A percentile compares a stretch with the other conserved stretches of the same genome.
These are phyloP conservation scores for Pseudocheirus occidentalis DNA, from an alignment of 2,797 vertebrate species.

Conservation along the genomic window DNA sequence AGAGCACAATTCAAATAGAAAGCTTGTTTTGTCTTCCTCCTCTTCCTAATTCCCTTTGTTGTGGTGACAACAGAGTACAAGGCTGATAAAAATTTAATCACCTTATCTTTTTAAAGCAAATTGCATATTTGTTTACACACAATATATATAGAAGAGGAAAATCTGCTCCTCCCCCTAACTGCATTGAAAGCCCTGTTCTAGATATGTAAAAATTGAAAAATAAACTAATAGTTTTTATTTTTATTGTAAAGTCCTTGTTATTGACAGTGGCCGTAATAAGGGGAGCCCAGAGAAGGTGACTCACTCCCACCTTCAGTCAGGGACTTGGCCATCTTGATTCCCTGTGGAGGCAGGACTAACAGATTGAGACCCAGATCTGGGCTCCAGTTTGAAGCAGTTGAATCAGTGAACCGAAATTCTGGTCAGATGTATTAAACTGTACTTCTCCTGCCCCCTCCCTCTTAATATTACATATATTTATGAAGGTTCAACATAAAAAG, in stretches of 20 bases:
- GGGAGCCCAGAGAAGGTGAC: neutral
- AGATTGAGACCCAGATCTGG: neutral
- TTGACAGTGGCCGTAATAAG: neutral
- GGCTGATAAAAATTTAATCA: conserved; percentile 88
- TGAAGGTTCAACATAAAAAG: conserved; percentile 46
- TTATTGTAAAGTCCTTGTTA: conserved; percentile 74
- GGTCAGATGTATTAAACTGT: conserved; percentile 48
- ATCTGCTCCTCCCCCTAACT: conserved; percentile 69
- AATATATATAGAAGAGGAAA: conserved; percentile 81
- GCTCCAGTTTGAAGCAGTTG: conserved; percentile 30
- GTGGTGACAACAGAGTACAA: conserved; percentile 84
- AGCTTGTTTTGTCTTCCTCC: conserved; percentile 77
- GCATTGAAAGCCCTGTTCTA: conserved; percentile 77
- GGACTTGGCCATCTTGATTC: neutral
- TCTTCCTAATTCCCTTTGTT: conserved; percentile 87
- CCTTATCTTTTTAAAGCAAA: conserved; percentile 90
- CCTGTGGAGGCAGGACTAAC: neutral
- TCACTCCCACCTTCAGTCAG: neutral
- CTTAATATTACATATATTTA: neutral
- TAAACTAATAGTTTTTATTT: conserved; percentile 65
- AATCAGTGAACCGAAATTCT: conserved; percentile 74
- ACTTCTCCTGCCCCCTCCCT: neutral
- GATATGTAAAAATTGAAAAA: conserved; percentile 44
- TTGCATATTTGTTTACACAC: conserved; percentile 88
- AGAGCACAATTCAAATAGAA: conserved; percentile 79